These are phyloP conservation scores for Carabus problematicus DNA, from an alignment of 2,888 invertebrate genomes.

Conservation along the genomic window DNA sequence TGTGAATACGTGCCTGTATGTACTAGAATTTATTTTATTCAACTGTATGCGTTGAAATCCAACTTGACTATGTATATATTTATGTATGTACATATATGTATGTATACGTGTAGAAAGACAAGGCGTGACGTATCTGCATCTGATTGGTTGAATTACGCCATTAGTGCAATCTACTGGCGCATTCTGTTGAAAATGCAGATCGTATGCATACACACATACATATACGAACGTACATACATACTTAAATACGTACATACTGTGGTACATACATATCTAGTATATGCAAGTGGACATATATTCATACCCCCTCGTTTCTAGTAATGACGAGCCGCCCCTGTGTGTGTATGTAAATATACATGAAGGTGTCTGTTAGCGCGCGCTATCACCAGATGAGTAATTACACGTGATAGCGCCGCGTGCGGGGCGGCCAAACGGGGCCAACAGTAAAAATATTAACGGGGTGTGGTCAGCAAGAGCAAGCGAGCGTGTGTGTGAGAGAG, in stretches of 20 bases:
- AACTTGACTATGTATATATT: conserved; percentile 8
- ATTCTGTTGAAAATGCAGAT: conserved; percentile 3
- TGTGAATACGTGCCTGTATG: not conserved
- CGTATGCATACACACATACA: too few species aligned
- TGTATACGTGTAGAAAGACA: conserved; percentile 21
- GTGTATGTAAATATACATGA: not conserved
- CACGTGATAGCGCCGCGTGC: conserved; percentile 31
- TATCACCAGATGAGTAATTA: conserved; percentile 33
- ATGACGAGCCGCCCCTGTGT: too few species aligned
- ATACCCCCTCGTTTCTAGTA: too few species aligned
- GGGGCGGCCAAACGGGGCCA: conserved; percentile 20
- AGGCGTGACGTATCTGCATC: conserved; percentile 49
- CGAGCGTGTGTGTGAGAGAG: too few species aligned
- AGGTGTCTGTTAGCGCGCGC: conserved; percentile 35
- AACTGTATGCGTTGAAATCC: too few species aligned
- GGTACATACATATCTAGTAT: too few species aligned
- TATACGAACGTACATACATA: too few species aligned
- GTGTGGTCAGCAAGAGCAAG: too few species aligned
- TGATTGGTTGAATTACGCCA: conserved; percentile 51
- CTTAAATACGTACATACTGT: too few species aligned
- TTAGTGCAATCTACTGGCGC: conserved; percentile 44
- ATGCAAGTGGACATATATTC: too few species aligned
- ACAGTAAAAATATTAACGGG: too few species aligned
- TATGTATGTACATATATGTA: not conserved
- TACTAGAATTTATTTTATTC: conserved; percentile 12